These are phyloP conservation scores for Xyliphius kryptos DNA, from an alignment of 2,113 vertebrate genomes.

Conservation along the genomic window DNA sequence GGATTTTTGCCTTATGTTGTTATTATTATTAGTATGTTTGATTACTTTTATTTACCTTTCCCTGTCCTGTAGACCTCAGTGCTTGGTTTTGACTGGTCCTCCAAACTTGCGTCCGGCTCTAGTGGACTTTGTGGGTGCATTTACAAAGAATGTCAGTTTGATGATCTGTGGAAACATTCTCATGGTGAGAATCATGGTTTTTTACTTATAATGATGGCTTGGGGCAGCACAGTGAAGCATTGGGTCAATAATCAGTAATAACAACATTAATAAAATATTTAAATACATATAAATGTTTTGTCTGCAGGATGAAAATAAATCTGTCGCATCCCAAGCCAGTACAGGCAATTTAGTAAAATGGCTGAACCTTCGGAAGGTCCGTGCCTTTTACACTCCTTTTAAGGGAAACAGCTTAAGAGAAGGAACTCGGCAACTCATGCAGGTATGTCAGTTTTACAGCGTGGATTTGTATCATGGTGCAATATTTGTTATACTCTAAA, in stretches of 20 bases:
- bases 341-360: conserved; percentile 54
- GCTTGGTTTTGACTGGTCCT: conserved; percentile 66
- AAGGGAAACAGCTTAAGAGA: conserved; percentile 46
- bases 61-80: no score
- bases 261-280: no score
- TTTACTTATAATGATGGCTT: no score
- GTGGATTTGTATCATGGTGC: no score
- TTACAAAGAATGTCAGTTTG: conserved; percentile 69
- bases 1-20: no score
- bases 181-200: conserved; percentile 56
- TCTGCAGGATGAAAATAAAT: conserved; percentile 49
- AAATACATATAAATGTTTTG: no score
- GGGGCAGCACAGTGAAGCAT: no score
- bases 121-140: conserved; percentile 66
- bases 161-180: conserved; percentile 71
- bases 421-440: conserved; percentile 58
- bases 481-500: no score
- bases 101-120: conserved; percentile 62
- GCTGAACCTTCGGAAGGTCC: conserved; percentile 63
- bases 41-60: no score
- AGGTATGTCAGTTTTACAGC: conserved; percentile 54
- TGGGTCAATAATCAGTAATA: no score
- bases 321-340: background rate
- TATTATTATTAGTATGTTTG: no score
- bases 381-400: conserved; percentile 61